Base-by-base conservation (phyloP, 1,140 invertebrate genomes). In the Phymorhynchus buccinoides region DNA sequence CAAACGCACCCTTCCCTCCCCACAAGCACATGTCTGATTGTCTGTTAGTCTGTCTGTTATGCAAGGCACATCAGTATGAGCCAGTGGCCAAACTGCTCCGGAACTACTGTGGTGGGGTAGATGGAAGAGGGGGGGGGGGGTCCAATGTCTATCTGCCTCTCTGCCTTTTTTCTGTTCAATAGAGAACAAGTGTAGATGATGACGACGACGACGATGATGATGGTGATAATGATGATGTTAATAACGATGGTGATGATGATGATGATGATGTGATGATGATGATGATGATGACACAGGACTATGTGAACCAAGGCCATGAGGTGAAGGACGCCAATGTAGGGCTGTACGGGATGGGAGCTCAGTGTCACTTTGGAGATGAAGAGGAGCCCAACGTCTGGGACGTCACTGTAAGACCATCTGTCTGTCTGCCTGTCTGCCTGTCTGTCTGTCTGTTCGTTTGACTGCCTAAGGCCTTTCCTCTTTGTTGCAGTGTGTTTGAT, bases 361-460 rank as follows among this genome's bases (percentile, higher is more conserved):
- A 90, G 75, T 86, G 88, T n/a, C 90, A 90, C 84, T 86, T 90
- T 35, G 79, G 32, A 44, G 78, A 85, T 39, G 52, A 86, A 37
- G 68, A 35, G 22, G n/a, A 4, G 37, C 85, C 85, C n/a, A 42
- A 83, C 37, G 0, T 42, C 4, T 22, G 27, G 1, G 41, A 52
- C 22, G 83, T 83, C 66, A 86, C 41, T 37, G 84, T 85, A 73
- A 42, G 77, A 35, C 3, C 56, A 22, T 6, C 44, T 6, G 16
- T 27, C 18, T 62, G 56, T 62, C 56, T 62, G 56, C 18, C 56
- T 62, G 56, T 62, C 56, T 62, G 6, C 56, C 18, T 7, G 56
- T 22, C 56, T 62, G 56, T 62, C 56, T 62, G 6, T 62, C 18
- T 18, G 44, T 48, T n/a, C n/a, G n/a, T n/a, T n/a, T n/a, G n/a